Percentiles rank a stretch among this genome's conserved stretches.
Evolutionary conservation across 2,797 vertebrate species (phyloP).

Genomic region (Epinephelus awoara): DNA sequence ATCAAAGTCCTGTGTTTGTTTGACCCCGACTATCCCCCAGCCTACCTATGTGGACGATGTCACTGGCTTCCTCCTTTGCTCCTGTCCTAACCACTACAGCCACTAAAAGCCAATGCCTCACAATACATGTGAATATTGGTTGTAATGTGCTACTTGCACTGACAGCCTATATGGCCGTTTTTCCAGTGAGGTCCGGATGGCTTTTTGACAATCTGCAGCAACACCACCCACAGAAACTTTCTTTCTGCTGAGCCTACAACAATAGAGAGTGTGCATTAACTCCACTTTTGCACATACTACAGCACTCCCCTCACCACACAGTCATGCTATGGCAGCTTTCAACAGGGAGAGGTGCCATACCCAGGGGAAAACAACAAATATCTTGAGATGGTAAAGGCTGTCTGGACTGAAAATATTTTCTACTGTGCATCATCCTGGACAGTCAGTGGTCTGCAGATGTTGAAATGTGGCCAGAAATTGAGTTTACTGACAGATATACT

Average conservation of each 20-base stretch:
- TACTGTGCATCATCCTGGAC: neutral
- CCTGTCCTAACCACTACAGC: no score
- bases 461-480: conserved; percentile 23
- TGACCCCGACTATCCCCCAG: no score
- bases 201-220: neutral
- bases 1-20: no score
- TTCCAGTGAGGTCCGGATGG: no score
- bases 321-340: neutral
- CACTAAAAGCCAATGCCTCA: no score
- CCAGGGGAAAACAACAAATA: neutral
- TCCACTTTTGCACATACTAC: neutral
- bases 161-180: no score
- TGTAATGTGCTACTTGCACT: no score
- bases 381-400: neutral
- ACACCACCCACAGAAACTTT: neutral
- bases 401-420: neutral
- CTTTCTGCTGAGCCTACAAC: conserved; percentile 1
- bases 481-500: conserved; percentile 6
- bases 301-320: neutral
- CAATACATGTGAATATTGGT: no score
- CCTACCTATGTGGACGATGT: no score
- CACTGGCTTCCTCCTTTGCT: no score
- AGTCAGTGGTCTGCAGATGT: neutral
- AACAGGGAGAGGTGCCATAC: neutral
- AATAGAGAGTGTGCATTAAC: neutral